Conservation (phyloP, 1,140 invertebrate species). For the Zaprionus taronus region DNA sequence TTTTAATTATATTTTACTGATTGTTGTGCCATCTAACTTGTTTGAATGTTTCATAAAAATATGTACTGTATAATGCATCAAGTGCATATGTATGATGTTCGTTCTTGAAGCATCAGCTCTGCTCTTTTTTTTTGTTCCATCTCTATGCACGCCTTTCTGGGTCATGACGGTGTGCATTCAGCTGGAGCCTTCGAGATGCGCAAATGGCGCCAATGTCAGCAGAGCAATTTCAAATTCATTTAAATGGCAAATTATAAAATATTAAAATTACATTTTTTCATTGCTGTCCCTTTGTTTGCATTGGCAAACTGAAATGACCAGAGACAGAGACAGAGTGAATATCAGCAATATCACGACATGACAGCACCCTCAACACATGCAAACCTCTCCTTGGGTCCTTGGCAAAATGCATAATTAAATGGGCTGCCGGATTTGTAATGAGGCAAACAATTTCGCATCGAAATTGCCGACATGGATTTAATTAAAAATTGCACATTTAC, state of each 20-base stretch:
- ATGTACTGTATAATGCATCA: neutral
- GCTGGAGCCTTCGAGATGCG: slow-evolving; percentile 15
- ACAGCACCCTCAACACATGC: neutral
- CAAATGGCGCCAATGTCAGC: slow-evolving; percentile 43
- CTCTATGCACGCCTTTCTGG: slow-evolving; percentile 22
- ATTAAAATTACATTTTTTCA: slow-evolving; percentile 58
- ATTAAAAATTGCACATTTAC: slow-evolving; percentile 44
- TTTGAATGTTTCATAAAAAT: too few species aligned
- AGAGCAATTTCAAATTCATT: slow-evolving; percentile 63
- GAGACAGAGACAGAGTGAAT: neutral
- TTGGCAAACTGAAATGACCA: slow-evolving; percentile 20
- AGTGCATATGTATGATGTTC: neutral
- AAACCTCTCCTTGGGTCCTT: neutral
- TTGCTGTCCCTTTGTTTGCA: slow-evolving; percentile 24
- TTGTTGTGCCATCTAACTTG: too few species aligned
- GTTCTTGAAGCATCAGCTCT: neutral
- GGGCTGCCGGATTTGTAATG: slow-evolving; percentile 39
- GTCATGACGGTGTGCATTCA: slow-evolving; percentile 33
- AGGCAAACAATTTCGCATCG: slow-evolving; percentile 59
- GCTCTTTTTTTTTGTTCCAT: neutral
- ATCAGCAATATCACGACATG: slow-evolving; percentile 14
- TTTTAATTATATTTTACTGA: too few species aligned
- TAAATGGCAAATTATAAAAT: slow-evolving; percentile 65
- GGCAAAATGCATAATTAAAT: slow-evolving; percentile 60
- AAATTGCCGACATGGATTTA: slow-evolving; percentile 48